Evolutionary conservation across 2,888 invertebrate genomes (phyloP), one percentile per base, ranked within the genome.

Genomic region (Chironomus tentans): DNA sequence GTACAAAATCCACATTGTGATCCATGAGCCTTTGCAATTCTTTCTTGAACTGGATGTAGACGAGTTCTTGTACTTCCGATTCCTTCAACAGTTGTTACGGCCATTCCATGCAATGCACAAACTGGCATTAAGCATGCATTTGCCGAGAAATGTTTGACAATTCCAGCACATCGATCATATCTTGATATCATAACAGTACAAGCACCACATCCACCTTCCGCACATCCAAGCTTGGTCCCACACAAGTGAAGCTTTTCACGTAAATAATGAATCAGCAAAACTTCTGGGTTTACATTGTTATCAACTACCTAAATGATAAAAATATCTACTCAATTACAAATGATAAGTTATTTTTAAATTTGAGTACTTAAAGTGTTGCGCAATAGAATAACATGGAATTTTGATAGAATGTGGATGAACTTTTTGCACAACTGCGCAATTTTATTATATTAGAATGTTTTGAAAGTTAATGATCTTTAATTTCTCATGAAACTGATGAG

Each of bases 1-100:
- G 97, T 97, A 80, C 96, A 97, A 82, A 95, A 97, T 97, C 38
- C 38, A 38, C 38, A 38, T 38, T 38, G 38, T 38, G 38, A 38
- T 7, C 38, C 38, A 10, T 38, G 95, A 0, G 93, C 88, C 84
- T 92, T 92, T 0, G 95, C 94, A 78, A 97, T 88, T 78, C 94
- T 86, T 80, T 94, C 93, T 85, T 96, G 96, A 0, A 93, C 92
- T 0, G 95, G 92, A 83, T 96, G 95, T 24, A 95, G 85, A 77
- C 87, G 88, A 2, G 89, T 90, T 82, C 87, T 88, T 0, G 91
- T 91, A 75, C 91, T 93, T 3, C 97, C 96, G 65, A 97, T 93
- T 0, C 97, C 97, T 85, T 97, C 97, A 0, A 97, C 90, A 0
- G 97, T 97, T 0, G 94, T 95, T 0, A 97, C 91, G 0, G 96